Conservation (phyloP, 2,113 vertebrate genomes). For the Holacanthus passer region DNA sequence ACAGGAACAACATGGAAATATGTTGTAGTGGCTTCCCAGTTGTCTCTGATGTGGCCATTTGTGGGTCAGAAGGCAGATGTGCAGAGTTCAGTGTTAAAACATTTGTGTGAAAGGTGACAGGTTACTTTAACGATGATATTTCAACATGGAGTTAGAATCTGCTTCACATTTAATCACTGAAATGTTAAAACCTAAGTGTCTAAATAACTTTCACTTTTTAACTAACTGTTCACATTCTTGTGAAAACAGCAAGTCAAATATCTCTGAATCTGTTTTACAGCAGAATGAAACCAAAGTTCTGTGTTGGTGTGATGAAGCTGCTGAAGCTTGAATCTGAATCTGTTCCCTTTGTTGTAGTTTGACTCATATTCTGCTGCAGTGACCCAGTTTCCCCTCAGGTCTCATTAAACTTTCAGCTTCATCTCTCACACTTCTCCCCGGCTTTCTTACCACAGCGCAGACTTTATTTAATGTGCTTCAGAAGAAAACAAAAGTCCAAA, state of each 20-base stretch:
- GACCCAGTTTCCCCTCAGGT: conserved; percentile 23
- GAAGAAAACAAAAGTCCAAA: conserved; percentile 2
- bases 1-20: not conserved
- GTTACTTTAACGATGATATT: not conserved
- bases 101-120: not conserved
- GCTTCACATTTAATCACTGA: not conserved
- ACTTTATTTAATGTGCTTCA: rapidly evolving
- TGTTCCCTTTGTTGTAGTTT: conserved; percentile 8
- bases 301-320: not conserved
- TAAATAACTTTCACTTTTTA: not conserved
- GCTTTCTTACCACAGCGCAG: not conserved
- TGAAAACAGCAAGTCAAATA: too few species aligned
- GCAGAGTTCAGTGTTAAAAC: not conserved
- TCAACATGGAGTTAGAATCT: not conserved
- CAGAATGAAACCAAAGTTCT: not conserved
- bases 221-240: too few species aligned
- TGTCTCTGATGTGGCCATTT: not conserved
- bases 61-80: not conserved
- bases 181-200: not conserved
- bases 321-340: not conserved
- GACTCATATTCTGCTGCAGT: conserved; percentile 29
- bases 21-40: not conserved
- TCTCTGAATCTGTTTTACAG: too few species aligned
- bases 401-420: conserved; percentile 41
- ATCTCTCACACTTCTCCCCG: not conserved